These are phyloP conservation scores for Spongilla lacustris DNA, from an alignment of 37 sponge, comb jelly and placozoan species.

Conservation along the genomic window DNA sequence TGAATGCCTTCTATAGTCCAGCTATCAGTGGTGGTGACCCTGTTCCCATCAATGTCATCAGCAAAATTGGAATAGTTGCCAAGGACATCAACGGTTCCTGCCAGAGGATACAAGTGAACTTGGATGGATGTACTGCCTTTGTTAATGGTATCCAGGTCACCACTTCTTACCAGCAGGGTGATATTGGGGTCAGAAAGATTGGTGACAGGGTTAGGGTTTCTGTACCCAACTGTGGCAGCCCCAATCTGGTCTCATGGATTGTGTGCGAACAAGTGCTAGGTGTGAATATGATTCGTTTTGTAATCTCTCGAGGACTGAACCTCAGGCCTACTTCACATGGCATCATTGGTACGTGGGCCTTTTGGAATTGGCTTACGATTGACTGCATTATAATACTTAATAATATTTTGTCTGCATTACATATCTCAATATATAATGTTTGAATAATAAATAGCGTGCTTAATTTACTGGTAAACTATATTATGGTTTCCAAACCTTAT, in stretches of 20 bases:
- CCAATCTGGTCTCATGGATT: slow-evolving; percentile 51
- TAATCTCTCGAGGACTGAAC: slow-evolving; percentile 40
- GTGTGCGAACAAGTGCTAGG: slow-evolving; percentile 9
- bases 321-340: slow-evolving; percentile 62
- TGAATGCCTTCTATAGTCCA: slow-evolving; percentile 49
- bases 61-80: slow-evolving; percentile 26
- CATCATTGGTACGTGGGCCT: slow-evolving; percentile 29
- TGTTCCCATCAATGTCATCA: slow-evolving; percentile 29
- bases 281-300: slow-evolving; percentile 25
- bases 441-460: too few species aligned
- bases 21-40: background rate
- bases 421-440: too few species aligned
- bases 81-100: slow-evolving; percentile 16
- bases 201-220: slow-evolving; percentile 25
- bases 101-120: background rate
- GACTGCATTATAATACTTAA: too few species aligned
- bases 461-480: too few species aligned
- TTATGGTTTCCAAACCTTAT: background rate
- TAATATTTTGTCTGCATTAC: too few species aligned
- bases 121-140: slow-evolving; percentile 3
- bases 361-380: background rate
- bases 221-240: slow-evolving; percentile 55
- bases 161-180: background rate
- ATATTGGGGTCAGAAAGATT: slow-evolving; percentile 16
- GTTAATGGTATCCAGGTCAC: background rate